Evolutionary conservation across 2,113 vertebrate species (phyloP), one percentile per base, ranked within the genome.

Genomic region (Setophaga kirtlandii): DNA sequence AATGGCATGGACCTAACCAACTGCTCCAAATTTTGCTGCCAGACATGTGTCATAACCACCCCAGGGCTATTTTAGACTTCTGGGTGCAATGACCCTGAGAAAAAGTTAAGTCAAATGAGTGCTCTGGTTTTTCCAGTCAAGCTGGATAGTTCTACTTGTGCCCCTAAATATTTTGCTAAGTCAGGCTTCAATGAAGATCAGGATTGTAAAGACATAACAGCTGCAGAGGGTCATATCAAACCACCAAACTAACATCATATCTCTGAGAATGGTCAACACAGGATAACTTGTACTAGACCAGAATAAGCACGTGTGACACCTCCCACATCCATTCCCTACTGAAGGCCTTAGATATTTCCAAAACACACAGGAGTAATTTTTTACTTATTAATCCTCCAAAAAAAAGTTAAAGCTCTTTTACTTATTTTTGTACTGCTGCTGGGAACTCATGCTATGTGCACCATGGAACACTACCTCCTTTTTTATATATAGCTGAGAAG

Each of bases 91-190:
- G 63, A 92, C 83, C 75, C 83, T 42, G 35, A 0, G 1, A 92
- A 89, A 93, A 86, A 41, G 28, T 74, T 63, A 79, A 92, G 56
- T 83, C 60, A 89, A 77, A 81, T 3, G 2, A 1, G 31, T 56
- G 46, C 68, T 81, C 80, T 94, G 73, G 19, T 93, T 95, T 97
- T 93, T 94, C 93, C 93, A 87, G 90, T 94, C 89, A 78, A 93
- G 77, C 89, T 77, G 84, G 76, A 91, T 93, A 30, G 33, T 81
- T 95, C 65, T 77, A 89, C 23, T 75, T 0, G 0, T 77, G 56
- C 3, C 2, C 35, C 90, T 70, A 87, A 87, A 75, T 70, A 77
- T 78, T 86, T 89, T 52, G 60, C 47, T 44, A 92, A 80, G 83
- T 95, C 63, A 95, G 80, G 83, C 88, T 90, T 86, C 91, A 86